Percentiles rank a stretch among this genome's conserved stretches.
Evolutionary conservation across 2,888 invertebrate genomes (phyloP).

Genomic region (Sarcophaga carnaria): DNA sequence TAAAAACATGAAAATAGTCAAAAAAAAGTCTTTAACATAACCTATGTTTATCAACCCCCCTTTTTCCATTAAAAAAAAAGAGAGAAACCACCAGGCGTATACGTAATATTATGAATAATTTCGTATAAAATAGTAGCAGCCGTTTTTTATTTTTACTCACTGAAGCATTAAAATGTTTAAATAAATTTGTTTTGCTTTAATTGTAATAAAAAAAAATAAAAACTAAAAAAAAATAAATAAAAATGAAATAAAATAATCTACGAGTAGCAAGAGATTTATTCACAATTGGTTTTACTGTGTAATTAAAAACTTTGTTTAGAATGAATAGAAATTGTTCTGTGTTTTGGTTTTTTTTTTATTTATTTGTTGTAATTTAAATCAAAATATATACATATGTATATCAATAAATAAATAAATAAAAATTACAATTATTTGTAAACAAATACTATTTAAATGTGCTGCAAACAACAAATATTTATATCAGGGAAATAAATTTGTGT

Average conservation of each 20-base stretch:
- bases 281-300: background rate
- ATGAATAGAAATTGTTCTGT: background rate
- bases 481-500: no score
- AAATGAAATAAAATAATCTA: background rate
- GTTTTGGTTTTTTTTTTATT: background rate
- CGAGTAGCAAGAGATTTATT: background rate
- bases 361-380: slow-evolving; percentile 20
- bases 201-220: background rate
- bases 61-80: background rate
- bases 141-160: slow-evolving; percentile 4
- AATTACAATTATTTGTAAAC: background rate
- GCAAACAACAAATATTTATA: no score
- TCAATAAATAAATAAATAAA: background rate
- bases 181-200: background rate
- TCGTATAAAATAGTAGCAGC: background rate
- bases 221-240: no score
- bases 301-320: slow-evolving; percentile 44
- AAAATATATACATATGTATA: background rate
- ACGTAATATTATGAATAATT: slow-evolving; percentile 1
- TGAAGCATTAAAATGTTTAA: slow-evolving; percentile 28
- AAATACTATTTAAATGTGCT: no score
- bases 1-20: background rate
- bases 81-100: background rate
- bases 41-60: no score
- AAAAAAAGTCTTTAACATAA: no score